Evolutionary conservation across 2,797 vertebrate species (phyloP), one percentile per base, ranked within the genome.

Genomic region (Lithobates pipiens): DNA sequence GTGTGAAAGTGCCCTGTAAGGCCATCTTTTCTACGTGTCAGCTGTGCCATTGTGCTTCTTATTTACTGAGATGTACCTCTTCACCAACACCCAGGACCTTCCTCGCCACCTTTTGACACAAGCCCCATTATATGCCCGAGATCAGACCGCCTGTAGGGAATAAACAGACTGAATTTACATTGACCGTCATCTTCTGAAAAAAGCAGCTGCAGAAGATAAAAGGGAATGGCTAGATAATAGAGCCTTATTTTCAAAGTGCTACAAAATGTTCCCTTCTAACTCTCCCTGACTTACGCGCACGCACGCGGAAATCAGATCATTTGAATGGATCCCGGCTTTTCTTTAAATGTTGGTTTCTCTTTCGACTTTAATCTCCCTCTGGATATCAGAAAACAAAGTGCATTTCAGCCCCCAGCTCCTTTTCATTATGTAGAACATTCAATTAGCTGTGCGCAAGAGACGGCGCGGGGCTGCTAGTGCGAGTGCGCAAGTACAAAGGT

Each of bases 131-230:
- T 68, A 8, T 10, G 54, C 2, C 10, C 32, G 29, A 27, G 9
- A 57, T 32, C 32, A 63, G 36, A 23, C 39, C 63, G 77, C 39
- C 72, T 77, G 42, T 44, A 61, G 34, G 29, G 50, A 44, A 76
- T 1, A 16, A 68, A 82, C 82, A 32, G 79, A 50, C 36, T n/a
- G 9, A 18, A 54, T 65, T 10, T 6, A 44, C 50, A 77, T 77
- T 82, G 74, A 86, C 79, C 73, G 46, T 61, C 18, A 36, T 75
- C 34, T 81, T 81, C 36, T 61, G 21, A 9, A 65, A n/a, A 32
- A 36, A 73, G 61, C 85, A 86, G 85, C 85, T 86, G 85, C 34
- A 23, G 29, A 16, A 82, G 34, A 72, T 82, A 50, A 78, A 82
- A 86, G 74, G 63, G 67, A 82, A 25, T 65, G 32, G 25, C 18